Evolutionary conservation across 2,797 vertebrate species (phyloP).

Genomic region (Alca torda): DNA sequence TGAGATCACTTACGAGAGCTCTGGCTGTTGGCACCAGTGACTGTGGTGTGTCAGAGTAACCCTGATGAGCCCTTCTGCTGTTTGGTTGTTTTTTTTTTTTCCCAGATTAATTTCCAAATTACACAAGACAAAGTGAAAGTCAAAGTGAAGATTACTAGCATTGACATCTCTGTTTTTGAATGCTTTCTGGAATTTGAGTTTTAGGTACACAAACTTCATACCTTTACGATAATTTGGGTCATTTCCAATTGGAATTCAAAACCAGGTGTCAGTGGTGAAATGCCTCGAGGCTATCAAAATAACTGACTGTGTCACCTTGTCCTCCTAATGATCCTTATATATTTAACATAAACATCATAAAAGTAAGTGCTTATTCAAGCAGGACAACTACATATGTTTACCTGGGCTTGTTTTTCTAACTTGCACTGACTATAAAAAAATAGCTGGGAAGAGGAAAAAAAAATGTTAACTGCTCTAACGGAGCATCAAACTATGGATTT

Average conservation of each 20-base stretch:
- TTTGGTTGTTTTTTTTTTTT: not conserved
- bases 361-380: constrained; percentile 75
- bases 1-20: not conserved
- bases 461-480: not conserved
- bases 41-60: not conserved
- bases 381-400: constrained; percentile 76
- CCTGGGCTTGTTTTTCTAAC: constrained; percentile 61
- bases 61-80: not conserved
- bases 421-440: constrained; percentile 45
- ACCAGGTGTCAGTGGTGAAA: constrained; percentile 67
- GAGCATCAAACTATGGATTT: constrained; percentile 28
- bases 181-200: constrained; percentile 1
- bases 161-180: not conserved
- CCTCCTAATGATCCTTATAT: constrained; percentile 75
- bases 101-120: not conserved
- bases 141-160: not conserved
- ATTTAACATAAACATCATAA: constrained; percentile 75
- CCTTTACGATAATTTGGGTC: constrained; percentile 48
- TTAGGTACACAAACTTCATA: constrained; percentile 22
- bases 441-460: not conserved
- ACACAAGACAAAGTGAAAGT: not conserved
- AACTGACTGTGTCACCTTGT: constrained; percentile 75
- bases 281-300: constrained; percentile 72
- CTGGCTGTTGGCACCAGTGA: not conserved
- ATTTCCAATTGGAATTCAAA: constrained; percentile 68